A percentile compares a stretch with the other conserved stretches of the same genome.
Conservation (phyloP, 2,888 invertebrate species). For the Sicus ferrugineus region DNA sequence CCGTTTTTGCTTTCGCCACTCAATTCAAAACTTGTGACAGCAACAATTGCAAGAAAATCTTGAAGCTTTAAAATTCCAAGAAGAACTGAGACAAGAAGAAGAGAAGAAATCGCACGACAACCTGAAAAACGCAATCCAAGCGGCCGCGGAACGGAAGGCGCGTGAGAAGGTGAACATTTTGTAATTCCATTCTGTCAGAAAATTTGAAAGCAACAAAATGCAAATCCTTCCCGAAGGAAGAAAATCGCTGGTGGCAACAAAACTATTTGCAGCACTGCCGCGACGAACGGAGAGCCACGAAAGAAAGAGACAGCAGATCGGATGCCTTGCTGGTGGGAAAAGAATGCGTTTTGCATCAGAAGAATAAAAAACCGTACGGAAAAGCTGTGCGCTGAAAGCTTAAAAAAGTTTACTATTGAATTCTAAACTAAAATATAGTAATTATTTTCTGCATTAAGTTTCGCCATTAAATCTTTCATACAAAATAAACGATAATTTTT, state of each 20-base stretch:
- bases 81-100: background rate
- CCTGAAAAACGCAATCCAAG: background rate
- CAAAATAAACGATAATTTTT: background rate
- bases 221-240: constrained; percentile 9
- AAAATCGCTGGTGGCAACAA: constrained; percentile 40
- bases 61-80: background rate
- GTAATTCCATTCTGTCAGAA: background rate
- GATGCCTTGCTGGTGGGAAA: constrained; percentile 35
- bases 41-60: constrained; percentile 27
- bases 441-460: background rate
- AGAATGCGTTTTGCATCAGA: constrained; percentile 42
- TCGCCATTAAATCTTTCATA: background rate
- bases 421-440: background rate
- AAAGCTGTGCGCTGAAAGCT: constrained; percentile 36
- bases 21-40: too few species aligned
- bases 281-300: constrained; percentile 29
- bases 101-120: background rate
- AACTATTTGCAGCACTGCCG: constrained; percentile 37
- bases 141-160: background rate
- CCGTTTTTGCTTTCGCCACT: too few species aligned
- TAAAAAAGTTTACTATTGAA: background rate
- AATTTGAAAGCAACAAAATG: background rate
- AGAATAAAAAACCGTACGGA: constrained; percentile 38
- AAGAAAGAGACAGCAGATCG: constrained; percentile 12
- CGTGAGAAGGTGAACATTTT: background rate